Base-by-base conservation (phyloP, 2,888 invertebrate species). In the Ommatoiulus sabulosus region DNA sequence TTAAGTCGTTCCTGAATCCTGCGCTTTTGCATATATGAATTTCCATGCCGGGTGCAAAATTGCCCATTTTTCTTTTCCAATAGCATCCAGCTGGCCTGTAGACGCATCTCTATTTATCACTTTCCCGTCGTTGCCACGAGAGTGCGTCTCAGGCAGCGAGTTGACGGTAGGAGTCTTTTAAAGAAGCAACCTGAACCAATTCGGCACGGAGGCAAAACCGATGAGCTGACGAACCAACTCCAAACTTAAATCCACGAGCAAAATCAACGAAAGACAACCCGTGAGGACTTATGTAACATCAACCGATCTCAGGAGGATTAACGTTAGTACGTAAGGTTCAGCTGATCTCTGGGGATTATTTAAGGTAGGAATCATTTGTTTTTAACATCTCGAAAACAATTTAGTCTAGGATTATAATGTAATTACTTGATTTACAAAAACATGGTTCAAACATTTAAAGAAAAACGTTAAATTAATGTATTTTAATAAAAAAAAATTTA, bases 171-270 rank as follows among this genome's bases (percentile, higher is more conserved):
- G 35, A 80, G 80, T 80, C 80, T 80, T 80, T 80, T 15, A 35
- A 80, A 80, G 80, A 80, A 80, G 5, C 24, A 80, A 43, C 80
- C 80, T 80, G 10, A 80, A 80, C 35, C 80, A 35, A 80, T 80
- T 80, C 35, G 35, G 80, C 80, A 80, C 24, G 8, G 24, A 80
- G 35, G 80, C 24, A 3, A 35, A 4, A 80, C 80, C 80, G 72
- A 80, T 3, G 80, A 35, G 80, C 80, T 80, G 80, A 80, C 80
- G 80, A 80, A 80, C 80, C 80, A 80, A 80, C 35, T 43, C 35
- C 35, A 80, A 80, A 80, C 35, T 80, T 72, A 0, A 24, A 72
- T 80, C 3, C 10, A 52, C 8, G 35, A 80, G 52, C 12, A 80
- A 80, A 10, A 80, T 24, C 80, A 80, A 15, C 80, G 10, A 35